A percentile compares a stretch with the other conserved stretches of the same genome.
Conservation (phyloP, 1,140 invertebrate genomes). For the Camponotus vicinus region DNA sequence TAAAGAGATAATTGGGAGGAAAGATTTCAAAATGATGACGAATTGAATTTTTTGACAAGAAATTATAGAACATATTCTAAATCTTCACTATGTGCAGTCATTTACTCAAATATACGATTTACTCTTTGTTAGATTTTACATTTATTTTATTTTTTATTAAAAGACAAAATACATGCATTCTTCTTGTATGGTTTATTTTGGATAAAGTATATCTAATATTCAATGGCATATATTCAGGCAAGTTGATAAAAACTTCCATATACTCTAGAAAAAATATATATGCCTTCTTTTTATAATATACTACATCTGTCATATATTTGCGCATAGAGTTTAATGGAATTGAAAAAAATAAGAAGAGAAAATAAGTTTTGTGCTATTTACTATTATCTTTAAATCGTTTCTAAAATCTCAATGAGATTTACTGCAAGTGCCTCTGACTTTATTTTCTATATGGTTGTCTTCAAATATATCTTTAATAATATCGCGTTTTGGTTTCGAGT, state of each 20-base stretch:
- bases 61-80: no score
- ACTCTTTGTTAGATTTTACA: no score
- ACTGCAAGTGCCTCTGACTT: conserved; percentile 54
- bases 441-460: conserved; percentile 60
- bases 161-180: conserved; percentile 55
- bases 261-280: conserved; percentile 9
- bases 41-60: no score
- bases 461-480: conserved; percentile 83
- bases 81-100: no score
- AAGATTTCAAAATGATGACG: no score
- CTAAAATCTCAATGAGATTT: conserved; percentile 61
- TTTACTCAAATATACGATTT: no score
- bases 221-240: neutral
- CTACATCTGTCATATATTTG: neutral
- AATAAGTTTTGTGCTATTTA: conserved; percentile 19
- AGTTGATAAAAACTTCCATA: conserved; percentile 19
- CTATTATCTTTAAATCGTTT: neutral
- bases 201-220: conserved; percentile 33
- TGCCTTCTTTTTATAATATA: conserved; percentile 28
- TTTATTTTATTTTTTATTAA: no score
- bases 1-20: no score
- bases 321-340: neutral
- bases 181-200: neutral
- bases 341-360: conserved; percentile 3
- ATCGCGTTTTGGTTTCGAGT: conserved; percentile 79